Evolutionary conservation across 2,888 invertebrate genomes (phyloP).

Genomic region (Halictus ligatus): DNA sequence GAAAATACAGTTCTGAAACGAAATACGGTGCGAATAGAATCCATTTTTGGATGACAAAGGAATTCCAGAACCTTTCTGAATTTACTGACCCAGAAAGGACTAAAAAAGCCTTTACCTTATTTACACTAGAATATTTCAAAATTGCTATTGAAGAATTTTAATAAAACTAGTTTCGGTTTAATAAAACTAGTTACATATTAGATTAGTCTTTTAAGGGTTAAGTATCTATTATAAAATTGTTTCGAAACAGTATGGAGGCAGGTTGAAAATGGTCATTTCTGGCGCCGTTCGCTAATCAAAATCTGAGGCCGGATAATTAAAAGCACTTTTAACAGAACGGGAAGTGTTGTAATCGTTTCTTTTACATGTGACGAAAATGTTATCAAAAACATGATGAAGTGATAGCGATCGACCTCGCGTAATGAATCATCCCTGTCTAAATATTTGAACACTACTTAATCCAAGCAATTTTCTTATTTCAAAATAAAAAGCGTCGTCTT

Average conservation of each 20-base stretch:
- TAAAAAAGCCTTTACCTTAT: not conserved
- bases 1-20: not conserved
- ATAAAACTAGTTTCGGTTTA: not conserved
- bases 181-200: no score
- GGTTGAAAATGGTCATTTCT: not conserved
- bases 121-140: not conserved
- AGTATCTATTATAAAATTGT: not conserved
- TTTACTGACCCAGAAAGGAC: not conserved
- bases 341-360: not conserved
- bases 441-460: not conserved
- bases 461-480: no score
- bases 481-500: no score
- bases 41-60: not conserved
- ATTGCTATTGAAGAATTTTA: not conserved
- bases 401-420: not conserved
- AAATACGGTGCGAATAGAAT: not conserved
- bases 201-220: not conserved
- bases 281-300: not conserved
- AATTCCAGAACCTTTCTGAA: conserved; percentile 11
- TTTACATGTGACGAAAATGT: not conserved
- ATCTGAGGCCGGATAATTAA: not conserved
- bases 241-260: not conserved
- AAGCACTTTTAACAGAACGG: not conserved
- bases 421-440: not conserved
- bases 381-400: not conserved